Base-by-base conservation (phyloP, 2,888 invertebrate genomes). In the Acutogordius australiensis region DNA sequence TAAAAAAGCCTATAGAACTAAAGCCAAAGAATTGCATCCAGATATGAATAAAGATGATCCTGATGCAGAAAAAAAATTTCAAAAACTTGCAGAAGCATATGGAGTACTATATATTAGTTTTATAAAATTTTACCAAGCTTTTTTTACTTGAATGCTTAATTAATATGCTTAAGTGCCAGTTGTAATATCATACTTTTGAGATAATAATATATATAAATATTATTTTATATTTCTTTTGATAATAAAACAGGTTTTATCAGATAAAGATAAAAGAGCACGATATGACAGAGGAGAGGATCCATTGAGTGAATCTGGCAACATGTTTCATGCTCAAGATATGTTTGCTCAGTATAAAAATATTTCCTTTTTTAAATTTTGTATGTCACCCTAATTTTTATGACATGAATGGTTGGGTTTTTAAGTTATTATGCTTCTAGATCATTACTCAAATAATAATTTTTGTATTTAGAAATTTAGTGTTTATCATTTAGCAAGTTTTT, bases 11-110 rank as follows among this genome's bases (percentile, higher is more conserved):
- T 97, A 94, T 72, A 77, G 94, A 68, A 81, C 81, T 67, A 72
- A 87, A 72, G 97, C 97, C 26, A 91, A 87, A 74, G 85, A 88
- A 70, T 73, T 88, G 63, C 97, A 97, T 78, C 97, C 97, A 18
- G 97, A 99, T 68, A 90, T 87, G 70, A 94, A 97, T 71, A 80
- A 80, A 69, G 82, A 83, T 71, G 91, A 99, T 73, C 84, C 87
- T 0, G 78, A 82, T 61, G 85, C 97, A 0, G 82, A 85, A 0
- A 79, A 81, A 66, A 87, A 87, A 71, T 97, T 99, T 70, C 84
- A 88, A 74, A 87, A 91, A 69, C 75, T 94, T 59, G 84, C 87
- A 28, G 87, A 88, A 8, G 94, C 91, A 0, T 94, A 94, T 69
- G 91, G 91, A 73, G 87, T 73, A 62, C 30, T 26, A 60, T 4